These are phyloP conservation scores for Nephrotoma appendiculata DNA, from an alignment of 2,888 invertebrate genomes.

Conservation along the genomic window DNA sequence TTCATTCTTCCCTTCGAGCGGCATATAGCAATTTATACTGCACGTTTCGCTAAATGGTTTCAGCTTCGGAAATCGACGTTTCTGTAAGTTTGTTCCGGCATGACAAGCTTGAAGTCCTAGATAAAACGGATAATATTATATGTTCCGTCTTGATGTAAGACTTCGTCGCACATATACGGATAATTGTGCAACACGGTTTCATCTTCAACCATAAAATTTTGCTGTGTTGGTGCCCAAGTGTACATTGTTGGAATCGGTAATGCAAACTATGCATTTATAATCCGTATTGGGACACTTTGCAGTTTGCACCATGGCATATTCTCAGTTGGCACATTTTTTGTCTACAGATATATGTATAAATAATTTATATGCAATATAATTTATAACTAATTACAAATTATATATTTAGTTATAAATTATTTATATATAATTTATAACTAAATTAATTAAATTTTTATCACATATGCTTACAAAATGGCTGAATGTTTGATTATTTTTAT, in stretches of 20 bases:
- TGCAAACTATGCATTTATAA: conserved; percentile 74
- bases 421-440: no score
- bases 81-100: conserved; percentile 77
- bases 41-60: conserved; percentile 78
- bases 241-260: conserved; percentile 94
- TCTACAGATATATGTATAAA: no score
- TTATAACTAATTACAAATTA: no score
- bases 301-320: conserved; percentile 15
- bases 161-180: no score
- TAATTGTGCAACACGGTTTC: conserved; percentile 88
- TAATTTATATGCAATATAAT: no score
- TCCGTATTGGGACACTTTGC: conserved; percentile 63
- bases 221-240: conserved; percentile 93
- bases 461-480: no score
- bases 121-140: conserved; percentile 25
- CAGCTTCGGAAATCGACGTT: conserved; percentile 76
- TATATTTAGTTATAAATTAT: no score
- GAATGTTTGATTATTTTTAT: no score
- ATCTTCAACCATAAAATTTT: conserved; percentile 96
- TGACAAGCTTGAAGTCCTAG: conserved; percentile 77
- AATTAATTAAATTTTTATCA: no score
- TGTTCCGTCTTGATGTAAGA: conserved; percentile 85
- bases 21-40: conserved; percentile 74
- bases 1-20: conserved; percentile 73
- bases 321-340: no score